Conservation (phyloP, 2,797 vertebrate species). For the Etheostoma nigrum region DNA sequence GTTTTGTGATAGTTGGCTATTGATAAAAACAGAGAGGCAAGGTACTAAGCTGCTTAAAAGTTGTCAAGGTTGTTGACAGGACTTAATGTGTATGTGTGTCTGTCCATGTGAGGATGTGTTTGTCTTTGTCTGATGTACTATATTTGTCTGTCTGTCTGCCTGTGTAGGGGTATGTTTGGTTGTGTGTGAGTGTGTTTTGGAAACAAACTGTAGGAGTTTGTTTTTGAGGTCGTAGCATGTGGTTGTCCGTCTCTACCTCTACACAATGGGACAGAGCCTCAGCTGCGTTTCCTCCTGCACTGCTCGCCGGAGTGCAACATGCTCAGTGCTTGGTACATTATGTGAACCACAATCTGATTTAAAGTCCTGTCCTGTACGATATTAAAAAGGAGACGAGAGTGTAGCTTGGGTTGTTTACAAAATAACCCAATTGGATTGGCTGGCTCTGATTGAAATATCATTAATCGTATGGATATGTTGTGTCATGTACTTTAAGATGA, state of each 20-base stretch:
- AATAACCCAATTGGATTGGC: not conserved
- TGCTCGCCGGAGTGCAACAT: conserved; percentile 7
- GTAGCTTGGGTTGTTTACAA: not conserved
- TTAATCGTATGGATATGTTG: not conserved
- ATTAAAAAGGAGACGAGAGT: not conserved
- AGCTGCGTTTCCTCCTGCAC: conserved; percentile 61
- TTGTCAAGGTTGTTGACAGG: conserved; percentile 19
- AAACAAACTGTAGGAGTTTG: conserved; percentile 59
- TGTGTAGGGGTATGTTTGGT: not conserved
- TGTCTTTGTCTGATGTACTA: conserved; percentile 13
- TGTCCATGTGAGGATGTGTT: conserved; percentile 7
- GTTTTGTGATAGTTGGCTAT: conserved; percentile 15
- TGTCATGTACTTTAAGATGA: not conserved
- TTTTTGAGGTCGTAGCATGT: conserved; percentile 67
- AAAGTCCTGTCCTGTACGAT: not conserved
- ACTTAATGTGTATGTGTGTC: conserved; percentile 23
- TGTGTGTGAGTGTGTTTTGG: conserved; percentile 23
- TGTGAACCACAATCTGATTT: conserved; percentile 16
- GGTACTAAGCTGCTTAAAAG: conserved; percentile 18
- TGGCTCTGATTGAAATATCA: not conserved
- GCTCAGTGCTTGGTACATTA: not conserved
- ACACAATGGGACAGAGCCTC: conserved; percentile 45
- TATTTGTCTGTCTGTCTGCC: not conserved
- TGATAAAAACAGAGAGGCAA: conserved; percentile 20
- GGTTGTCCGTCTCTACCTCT: conserved; percentile 62